phyloP scores from a whole-genome alignment of 2,113 vertebrate species.

The Sisor rabdophorus region DNA sequence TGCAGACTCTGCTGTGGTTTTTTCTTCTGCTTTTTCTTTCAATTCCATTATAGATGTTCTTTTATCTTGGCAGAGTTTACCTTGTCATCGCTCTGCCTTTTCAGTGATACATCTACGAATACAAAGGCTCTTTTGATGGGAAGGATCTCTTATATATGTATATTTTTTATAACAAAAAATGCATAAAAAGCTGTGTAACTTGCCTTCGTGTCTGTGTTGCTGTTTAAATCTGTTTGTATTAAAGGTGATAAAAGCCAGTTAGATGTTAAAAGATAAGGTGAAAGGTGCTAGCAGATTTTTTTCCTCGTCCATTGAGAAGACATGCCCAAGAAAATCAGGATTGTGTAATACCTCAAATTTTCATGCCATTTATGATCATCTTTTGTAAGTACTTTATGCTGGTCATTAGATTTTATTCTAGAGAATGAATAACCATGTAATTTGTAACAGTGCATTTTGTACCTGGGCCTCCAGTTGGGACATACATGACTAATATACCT shows the following conservation, averaged over 20 bases:
- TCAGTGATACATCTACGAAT: background rate
- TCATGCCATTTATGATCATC: too few species aligned
- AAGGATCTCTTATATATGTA: background rate
- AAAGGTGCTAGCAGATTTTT: too few species aligned
- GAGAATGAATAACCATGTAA: too few species aligned
- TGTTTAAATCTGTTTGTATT: background rate
- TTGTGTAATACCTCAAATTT: too few species aligned
- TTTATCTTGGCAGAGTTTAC: constrained; percentile 5
- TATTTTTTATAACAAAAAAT: background rate
- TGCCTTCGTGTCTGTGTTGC: background rate
- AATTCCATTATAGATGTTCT: constrained; percentile 22
- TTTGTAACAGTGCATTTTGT: too few species aligned
- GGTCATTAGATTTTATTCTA: too few species aligned
- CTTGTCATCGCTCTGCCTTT: background rate
- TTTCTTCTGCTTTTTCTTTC: constrained; percentile 13
- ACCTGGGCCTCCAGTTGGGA: too few species aligned
- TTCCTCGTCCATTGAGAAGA: too few species aligned
- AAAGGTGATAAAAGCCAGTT: background rate
- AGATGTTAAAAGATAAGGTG: background rate
- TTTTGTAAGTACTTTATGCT: too few species aligned
- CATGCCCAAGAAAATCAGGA: too few species aligned
- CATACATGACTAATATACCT: too few species aligned
- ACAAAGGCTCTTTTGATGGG: background rate
- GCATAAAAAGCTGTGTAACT: background rate
- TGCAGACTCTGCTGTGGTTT: constrained; percentile 22